phyloP scores from a whole-genome alignment of 2,797 vertebrate genomes.

The Tangara arthus region DNA sequence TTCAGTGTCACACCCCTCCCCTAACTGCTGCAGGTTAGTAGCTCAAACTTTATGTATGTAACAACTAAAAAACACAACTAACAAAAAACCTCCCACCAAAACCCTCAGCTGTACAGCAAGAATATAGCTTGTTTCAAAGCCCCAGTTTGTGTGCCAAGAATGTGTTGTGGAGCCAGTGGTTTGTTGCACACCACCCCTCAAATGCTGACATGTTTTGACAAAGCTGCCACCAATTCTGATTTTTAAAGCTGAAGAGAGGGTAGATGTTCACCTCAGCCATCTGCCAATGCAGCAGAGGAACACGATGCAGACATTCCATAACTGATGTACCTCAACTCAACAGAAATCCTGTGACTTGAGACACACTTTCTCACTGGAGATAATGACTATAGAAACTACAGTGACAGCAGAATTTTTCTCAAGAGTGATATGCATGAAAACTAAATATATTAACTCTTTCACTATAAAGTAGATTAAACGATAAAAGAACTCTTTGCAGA shows the following conservation, averaged over 20 bases:
- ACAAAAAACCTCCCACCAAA: neutral
- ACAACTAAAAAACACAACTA: neutral
- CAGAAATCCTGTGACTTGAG: neutral
- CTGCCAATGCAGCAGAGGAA: neutral
- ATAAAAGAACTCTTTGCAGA: neutral
- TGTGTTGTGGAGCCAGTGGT: neutral
- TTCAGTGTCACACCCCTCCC: neutral
- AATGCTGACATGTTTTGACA: slow-evolving; percentile 20
- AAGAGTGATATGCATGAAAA: neutral
- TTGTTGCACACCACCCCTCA: neutral
- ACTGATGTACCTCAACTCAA: neutral
- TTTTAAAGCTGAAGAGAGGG: neutral
- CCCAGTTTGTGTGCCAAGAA: neutral
- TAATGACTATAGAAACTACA: neutral
- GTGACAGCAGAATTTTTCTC: neutral
- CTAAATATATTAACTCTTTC: neutral
- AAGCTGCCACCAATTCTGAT: neutral
- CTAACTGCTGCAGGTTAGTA: neutral
- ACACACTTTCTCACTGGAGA: neutral
- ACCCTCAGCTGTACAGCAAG: neutral
- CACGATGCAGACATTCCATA: neutral
- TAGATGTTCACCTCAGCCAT: slow-evolving; percentile 13
- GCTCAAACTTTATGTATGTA: neutral
- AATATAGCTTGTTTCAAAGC: neutral
- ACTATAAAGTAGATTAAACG: neutral